Conservation (phyloP, 2,797 vertebrate species). For the Choloepus didactylus region DNA sequence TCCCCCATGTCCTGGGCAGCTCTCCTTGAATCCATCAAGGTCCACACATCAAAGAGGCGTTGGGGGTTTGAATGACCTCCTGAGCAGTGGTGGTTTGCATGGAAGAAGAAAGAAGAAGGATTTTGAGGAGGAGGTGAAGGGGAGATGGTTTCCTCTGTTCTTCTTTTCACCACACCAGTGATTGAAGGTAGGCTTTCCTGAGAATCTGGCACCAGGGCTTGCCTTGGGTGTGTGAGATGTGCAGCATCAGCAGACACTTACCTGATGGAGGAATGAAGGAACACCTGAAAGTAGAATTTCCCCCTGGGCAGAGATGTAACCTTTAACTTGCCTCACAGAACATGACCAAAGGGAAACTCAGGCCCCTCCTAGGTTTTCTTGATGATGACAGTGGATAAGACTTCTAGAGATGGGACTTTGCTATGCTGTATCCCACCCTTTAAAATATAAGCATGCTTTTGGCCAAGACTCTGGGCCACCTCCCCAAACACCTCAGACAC, state of each 20-base stretch:
- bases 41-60: not conserved
- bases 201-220: not conserved
- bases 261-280: not conserved
- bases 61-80: not conserved
- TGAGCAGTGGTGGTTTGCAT: not conserved
- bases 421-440: not conserved
- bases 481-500: not conserved
- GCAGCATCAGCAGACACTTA: not conserved
- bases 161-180: not conserved
- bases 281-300: not conserved
- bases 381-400: not conserved
- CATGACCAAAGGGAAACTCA: not conserved
- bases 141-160: not conserved
- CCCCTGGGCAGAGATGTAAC: not conserved
- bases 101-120: not conserved
- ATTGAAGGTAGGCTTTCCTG: not conserved
- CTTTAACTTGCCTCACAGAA: not conserved
- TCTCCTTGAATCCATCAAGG: not conserved
- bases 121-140: not conserved
- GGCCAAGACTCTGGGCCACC: not conserved
- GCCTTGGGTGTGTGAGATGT: not conserved
- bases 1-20: not conserved
- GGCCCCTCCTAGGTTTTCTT: not conserved
- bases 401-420: conserved; percentile 7
- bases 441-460: not conserved